phyloP scores from a whole-genome alignment of 1,140 invertebrate genomes.

The Dendrolimus punctatus region DNA sequence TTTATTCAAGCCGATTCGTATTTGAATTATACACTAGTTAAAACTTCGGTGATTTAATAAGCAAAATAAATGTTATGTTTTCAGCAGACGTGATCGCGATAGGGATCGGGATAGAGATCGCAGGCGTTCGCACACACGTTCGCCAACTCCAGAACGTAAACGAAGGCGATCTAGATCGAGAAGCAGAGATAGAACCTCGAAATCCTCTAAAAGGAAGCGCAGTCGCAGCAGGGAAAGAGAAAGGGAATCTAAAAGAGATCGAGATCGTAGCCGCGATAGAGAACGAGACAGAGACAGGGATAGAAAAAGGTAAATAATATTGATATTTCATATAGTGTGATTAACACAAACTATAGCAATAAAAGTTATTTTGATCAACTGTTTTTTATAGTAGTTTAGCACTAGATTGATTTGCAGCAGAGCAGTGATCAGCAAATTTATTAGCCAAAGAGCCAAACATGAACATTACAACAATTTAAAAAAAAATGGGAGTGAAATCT shows the following conservation, averaged over 20 bases:
- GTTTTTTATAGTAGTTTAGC: too few relatives aligned
- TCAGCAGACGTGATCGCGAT: conserved; percentile 50
- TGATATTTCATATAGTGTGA: not conserved
- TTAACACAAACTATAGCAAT: not conserved
- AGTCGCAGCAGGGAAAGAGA: conserved; percentile 52
- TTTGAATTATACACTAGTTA: too few relatives aligned
- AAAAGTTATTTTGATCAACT: too few relatives aligned
- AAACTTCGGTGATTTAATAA: too few relatives aligned
- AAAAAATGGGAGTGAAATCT: too few relatives aligned
- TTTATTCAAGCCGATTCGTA: too few relatives aligned
- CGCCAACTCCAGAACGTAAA: conserved; percentile 74
- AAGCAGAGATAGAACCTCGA: conserved; percentile 73
- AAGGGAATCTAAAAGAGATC: conserved; percentile 28
- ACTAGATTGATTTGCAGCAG: too few relatives aligned
- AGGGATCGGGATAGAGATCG: conserved; percentile 47
- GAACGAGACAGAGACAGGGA: conserved; percentile 56
- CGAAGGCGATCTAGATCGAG: conserved; percentile 73
- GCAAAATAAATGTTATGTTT: not conserved
- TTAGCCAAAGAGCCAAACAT: too few relatives aligned
- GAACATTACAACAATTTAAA: too few relatives aligned
- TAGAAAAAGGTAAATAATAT: conserved; percentile 58
- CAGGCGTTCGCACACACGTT: conserved; percentile 67
- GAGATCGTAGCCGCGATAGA: conserved; percentile 19
- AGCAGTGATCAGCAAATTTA: too few relatives aligned
- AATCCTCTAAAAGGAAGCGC: conserved; percentile 63